phyloP scores from a whole-genome alignment of 2,113 vertebrate species.

The Lipotes vexillifer region DNA sequence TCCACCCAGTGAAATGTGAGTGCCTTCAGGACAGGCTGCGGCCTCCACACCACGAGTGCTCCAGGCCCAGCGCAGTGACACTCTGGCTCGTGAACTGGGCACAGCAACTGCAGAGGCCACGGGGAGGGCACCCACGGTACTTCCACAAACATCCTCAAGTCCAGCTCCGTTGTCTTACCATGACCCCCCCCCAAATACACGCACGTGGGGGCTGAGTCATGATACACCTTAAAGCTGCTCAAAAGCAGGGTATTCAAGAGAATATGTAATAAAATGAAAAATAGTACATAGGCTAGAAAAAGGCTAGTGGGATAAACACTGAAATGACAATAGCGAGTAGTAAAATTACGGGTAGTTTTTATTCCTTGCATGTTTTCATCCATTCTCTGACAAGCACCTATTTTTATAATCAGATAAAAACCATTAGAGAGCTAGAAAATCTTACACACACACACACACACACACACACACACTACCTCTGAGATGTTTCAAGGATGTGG shows the following conservation, averaged over 20 bases:
- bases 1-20: background rate
- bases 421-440: background rate
- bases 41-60: background rate
- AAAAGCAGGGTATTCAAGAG: background rate
- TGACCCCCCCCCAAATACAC: background rate
- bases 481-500: accelerated
- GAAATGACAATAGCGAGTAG: background rate
- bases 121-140: accelerated
- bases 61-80: background rate
- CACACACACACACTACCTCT: background rate
- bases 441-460: too few species aligned
- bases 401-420: background rate
- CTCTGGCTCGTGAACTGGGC: background rate
- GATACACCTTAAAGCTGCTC: accelerated
- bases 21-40: background rate
- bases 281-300: accelerated
- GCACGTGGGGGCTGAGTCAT: accelerated
- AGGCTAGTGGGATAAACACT: background rate
- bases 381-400: too few species aligned
- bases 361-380: too few species aligned
- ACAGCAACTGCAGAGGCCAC: accelerated
- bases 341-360: accelerated
- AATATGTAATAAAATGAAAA: background rate
- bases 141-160: accelerated
- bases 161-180: background rate